Conservation (phyloP, 2,113 vertebrate genomes). For the Semicossyphus pulcher region DNA sequence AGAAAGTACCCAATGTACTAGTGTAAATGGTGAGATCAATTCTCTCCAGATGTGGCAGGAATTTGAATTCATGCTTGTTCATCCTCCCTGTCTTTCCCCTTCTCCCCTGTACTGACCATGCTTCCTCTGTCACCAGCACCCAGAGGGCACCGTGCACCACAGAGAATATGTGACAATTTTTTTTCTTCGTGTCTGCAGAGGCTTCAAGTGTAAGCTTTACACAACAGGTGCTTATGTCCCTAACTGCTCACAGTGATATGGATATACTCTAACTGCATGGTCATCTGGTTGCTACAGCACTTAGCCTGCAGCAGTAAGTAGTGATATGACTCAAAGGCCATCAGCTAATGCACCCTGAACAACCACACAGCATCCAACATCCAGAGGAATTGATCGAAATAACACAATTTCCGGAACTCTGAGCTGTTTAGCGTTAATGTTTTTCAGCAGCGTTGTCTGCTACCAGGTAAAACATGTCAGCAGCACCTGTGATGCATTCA, state of each 20-base stretch:
- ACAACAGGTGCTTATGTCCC: constrained; percentile 41
- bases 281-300: constrained; percentile 11
- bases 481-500: constrained; percentile 50
- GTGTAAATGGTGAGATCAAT: constrained; percentile 29
- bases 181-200: not conserved
- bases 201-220: not conserved
- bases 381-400: not conserved
- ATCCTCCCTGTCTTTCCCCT: constrained; percentile 21
- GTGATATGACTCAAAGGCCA: constrained; percentile 25
- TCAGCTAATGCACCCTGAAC: constrained; percentile 20
- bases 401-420: constrained; percentile 12
- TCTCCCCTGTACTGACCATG: not conserved
- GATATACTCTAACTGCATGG: constrained; percentile 1
- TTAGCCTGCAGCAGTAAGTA: not conserved
- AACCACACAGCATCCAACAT: not conserved
- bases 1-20: constrained; percentile 41
- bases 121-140: constrained; percentile 27
- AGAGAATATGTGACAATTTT: constrained; percentile 12
- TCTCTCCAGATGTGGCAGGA: constrained; percentile 55
- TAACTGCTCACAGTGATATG: not conserved
- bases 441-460: constrained; percentile 15
- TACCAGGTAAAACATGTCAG: constrained; percentile 23
- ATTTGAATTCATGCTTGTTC: constrained; percentile 14
- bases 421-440: constrained; percentile 12
- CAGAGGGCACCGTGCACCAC: not conserved